phyloP scores from a whole-genome alignment of 2,888 invertebrate species.

The Drosophila robusta region DNA sequence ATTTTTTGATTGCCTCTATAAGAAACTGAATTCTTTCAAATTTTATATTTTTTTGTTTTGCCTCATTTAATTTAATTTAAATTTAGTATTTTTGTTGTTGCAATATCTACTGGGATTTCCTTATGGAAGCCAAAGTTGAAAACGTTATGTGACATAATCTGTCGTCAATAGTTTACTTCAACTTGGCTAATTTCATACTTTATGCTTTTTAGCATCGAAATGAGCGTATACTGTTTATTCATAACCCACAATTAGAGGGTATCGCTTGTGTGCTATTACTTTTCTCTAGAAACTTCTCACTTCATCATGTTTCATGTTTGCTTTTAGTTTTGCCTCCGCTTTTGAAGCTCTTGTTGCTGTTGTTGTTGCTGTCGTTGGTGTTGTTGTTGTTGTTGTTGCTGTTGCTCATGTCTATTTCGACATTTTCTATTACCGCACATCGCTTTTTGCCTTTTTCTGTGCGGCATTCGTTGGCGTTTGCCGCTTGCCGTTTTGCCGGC shows the following conservation, averaged over 20 bases:
- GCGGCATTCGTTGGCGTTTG: conserved; percentile 34
- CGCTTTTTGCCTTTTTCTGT: conserved; percentile 49
- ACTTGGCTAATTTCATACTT: too few species aligned
- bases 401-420: conserved; percentile 64
- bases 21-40: too few species aligned
- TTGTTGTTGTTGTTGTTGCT: conserved; percentile 26
- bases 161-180: too few species aligned
- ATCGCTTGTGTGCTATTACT: conserved; percentile 5
- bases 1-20: too few species aligned
- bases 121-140: too few species aligned
- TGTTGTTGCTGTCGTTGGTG: conserved; percentile 24
- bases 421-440: conserved; percentile 79
- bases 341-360: conserved; percentile 21
- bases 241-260: conserved; percentile 17
- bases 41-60: too few species aligned
- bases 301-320: conserved; percentile 50
- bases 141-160: too few species aligned
- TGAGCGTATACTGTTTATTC: too few species aligned
- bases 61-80: too few species aligned
- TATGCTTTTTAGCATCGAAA: too few species aligned
- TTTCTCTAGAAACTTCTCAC: conserved; percentile 24
- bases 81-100: too few species aligned
- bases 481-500: conserved; percentile 36
- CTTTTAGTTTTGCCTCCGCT: conserved; percentile 39
- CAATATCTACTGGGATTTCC: too few species aligned